phyloP scores from a whole-genome alignment of 2,113 vertebrate genomes.

The Thermophis baileyi region DNA sequence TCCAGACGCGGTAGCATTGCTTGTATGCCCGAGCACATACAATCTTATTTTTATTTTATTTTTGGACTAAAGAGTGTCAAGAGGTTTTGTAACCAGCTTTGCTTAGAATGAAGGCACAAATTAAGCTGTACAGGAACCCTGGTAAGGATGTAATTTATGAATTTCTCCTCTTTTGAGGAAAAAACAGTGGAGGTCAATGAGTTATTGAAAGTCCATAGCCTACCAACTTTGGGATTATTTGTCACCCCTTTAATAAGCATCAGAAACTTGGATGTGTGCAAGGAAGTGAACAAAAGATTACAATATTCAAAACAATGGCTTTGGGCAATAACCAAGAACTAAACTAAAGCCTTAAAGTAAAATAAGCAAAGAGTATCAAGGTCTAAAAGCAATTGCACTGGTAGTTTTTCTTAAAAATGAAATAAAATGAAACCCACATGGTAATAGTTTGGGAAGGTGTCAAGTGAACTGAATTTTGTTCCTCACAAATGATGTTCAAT shows the following conservation, averaged over 20 bases:
- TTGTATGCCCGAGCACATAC: background rate
- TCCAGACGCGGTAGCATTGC: background rate
- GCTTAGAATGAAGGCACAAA: conserved; percentile 7
- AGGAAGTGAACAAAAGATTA: background rate
- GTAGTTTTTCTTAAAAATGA: background rate
- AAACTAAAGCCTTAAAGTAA: background rate
- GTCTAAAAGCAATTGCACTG: background rate
- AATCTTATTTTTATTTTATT: background rate
- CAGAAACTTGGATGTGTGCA: background rate
- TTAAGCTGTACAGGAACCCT: conserved; percentile 25
- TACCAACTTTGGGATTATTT: conserved; percentile 3
- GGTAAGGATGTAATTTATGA: conserved; percentile 15
- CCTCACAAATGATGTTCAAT: background rate
- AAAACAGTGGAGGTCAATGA: background rate
- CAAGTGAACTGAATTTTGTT: background rate
- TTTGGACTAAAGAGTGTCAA: background rate
- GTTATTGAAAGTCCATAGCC: background rate
- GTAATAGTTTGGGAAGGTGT: no score
- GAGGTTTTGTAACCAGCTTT: conserved; percentile 17
- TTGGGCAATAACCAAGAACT: background rate
- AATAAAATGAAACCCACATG: background rate
- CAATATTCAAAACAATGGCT: background rate
- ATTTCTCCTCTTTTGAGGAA: background rate
- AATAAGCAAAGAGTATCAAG: background rate
- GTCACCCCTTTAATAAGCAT: conserved; percentile 31